These are phyloP conservation scores for Philantomba maxwellii DNA, from an alignment of 2,113 vertebrate species.

Conservation along the genomic window DNA sequence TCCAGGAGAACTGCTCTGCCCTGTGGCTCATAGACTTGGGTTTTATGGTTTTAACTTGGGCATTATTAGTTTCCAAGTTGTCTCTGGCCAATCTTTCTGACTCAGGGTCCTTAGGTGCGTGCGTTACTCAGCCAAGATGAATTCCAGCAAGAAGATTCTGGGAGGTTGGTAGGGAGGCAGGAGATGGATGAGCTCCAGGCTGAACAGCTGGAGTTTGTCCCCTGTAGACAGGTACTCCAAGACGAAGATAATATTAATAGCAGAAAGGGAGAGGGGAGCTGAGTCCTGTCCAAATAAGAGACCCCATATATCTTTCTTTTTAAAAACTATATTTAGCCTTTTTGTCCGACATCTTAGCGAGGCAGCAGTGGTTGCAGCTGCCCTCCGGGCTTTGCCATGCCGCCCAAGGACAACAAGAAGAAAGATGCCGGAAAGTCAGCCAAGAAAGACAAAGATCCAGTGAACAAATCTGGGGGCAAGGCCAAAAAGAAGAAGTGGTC, in stretches of 20 bases:
- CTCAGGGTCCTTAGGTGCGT: background rate
- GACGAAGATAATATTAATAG: background rate
- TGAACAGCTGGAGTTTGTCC: background rate
- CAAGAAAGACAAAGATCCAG: too few relatives aligned
- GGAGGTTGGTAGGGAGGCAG: background rate
- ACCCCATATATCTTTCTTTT: background rate
- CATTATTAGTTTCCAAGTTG: background rate
- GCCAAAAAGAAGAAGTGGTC: too few relatives aligned
- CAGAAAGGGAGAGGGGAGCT: background rate
- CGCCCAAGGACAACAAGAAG: too few relatives aligned
- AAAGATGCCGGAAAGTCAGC: too few relatives aligned
- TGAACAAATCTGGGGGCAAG: too few relatives aligned
- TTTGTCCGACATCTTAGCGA: too few relatives aligned
- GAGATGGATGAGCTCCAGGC: background rate
- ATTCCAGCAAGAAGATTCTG: background rate
- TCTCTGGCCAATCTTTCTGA: background rate
- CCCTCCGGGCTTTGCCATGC: too few relatives aligned
- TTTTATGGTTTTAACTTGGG: background rate
- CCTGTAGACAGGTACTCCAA: background rate
- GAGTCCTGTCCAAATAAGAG: background rate
- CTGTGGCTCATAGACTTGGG: background rate
- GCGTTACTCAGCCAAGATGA: background rate
- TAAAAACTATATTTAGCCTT: background rate
- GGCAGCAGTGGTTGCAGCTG: too few relatives aligned
- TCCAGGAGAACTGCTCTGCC: background rate